Base-by-base conservation (phyloP, 2,888 invertebrate species). In the Athetis lepigone region DNA sequence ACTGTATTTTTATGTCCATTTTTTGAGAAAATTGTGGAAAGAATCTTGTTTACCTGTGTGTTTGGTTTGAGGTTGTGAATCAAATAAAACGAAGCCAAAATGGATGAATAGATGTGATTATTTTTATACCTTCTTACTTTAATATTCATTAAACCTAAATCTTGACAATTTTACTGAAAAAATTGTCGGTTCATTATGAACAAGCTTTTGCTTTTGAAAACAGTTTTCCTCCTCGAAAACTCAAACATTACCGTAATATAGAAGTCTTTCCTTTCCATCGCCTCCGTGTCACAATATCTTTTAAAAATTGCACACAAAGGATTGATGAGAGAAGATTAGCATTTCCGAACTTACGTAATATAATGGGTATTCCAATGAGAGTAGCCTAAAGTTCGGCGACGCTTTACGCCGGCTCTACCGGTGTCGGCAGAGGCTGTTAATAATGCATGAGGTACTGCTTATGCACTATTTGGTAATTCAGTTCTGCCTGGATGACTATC, bases 391-490 rank as follows among this genome's bases (percentile, higher is more conserved):
- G 16, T 29, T 39, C 9, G n/a, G 52, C 27, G 23, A 9, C n/a
- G 13, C 27, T 8, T 18, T 13, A 16, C 45, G 13, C 49, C 33
- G 27, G 7, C 54, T 6, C 11, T n/a, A 47, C 16, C 29, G 11
- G 9, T 4, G 2, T 8, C 16, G 40, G 33, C 37, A n/a, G 16
- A 4, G 18, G 6, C 8, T 16, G 56, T 43, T 25, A 39, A 63
- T 56, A 70, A 57, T 56, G 33, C 37, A 70, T 70, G 68, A 70
- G 33, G 9, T 39, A 23, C 50, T 42, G 18, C 40, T 51, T 42
- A 42, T 62, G 37, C 50, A 33, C 33, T 56, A 37, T 19, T 42
- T 40, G 36, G 45, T 13, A 45, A 21, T n/a, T 27, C 8, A 21
- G 37, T 16, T 27, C 13, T 37, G 51, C 9, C 8, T 25, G 18